Base-by-base conservation (phyloP, 2,888 invertebrate genomes). In the Bembecia ichneumoniformis region DNA sequence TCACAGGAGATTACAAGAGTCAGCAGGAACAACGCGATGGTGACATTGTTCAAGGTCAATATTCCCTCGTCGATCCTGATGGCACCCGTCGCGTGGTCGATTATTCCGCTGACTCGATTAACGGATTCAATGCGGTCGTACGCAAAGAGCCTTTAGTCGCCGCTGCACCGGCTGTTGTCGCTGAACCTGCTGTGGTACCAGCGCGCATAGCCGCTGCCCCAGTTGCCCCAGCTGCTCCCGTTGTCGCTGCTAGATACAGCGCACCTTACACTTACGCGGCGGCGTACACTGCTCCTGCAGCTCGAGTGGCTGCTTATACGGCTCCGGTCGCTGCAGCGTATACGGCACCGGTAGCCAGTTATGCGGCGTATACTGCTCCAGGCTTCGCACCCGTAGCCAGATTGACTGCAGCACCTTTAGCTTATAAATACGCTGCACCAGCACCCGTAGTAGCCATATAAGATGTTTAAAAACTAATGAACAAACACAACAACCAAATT, bases 21-120 rank as follows among this genome's bases (percentile, higher is more conserved):
- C 82, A 79, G 54, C 68, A 66, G 5, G 89, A 89, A 56, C 77
- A 83, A 50, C 77, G 88, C 54, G 79, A 83, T 49, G 89, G 89
- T 49, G 89, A 88, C 54, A 62, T 89, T 35, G 89, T 89, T 3
- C 75, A 71, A 54, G 82, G 84, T 4, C 70, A 71, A 47, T 83
- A 83, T 63, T 78, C 79, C 1, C 62, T 83, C 7, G 70, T 79
- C 3, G 77, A 83, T 0, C 62, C 82, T 46, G 83, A 83, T 49
- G 81, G 81, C 46, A 77, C 77, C 1, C 71, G 74, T 36, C 87
- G 89, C 47, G 53, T 68, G 1, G 83, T 83, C 1, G 79, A 81
- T 55, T 83, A 83, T 60, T 58, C 70, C 3, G 82, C 82, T 20
- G 81, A 82, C 54, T 61, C 79, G 4, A 63, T 79, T 36, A 80